These are phyloP conservation scores for Toxostoma redivivum DNA, from an alignment of 2,113 vertebrate genomes.

Conservation along the genomic window DNA sequence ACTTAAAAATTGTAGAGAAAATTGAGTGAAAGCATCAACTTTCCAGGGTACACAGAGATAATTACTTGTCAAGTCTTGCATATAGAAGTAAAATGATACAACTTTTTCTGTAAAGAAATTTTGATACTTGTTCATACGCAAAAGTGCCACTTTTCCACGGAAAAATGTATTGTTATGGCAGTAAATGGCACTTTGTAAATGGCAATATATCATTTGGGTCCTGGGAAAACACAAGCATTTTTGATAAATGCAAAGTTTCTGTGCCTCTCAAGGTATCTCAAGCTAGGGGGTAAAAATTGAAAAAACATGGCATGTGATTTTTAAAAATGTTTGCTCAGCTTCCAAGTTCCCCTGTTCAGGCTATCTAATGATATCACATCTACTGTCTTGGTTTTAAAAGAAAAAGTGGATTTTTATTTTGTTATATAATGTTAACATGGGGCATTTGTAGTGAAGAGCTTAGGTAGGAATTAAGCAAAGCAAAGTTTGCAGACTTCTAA, in stretches of 20 bases:
- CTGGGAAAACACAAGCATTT: background rate
- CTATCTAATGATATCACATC: background rate
- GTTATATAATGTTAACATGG: background rate
- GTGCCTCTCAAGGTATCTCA: background rate
- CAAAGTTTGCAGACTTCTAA: background rate
- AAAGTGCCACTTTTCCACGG: background rate
- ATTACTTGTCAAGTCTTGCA: background rate
- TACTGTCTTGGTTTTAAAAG: background rate
- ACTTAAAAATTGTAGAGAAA: background rate
- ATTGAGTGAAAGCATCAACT: background rate
- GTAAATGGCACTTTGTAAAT: background rate
- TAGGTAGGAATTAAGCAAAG: background rate
- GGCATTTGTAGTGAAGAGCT: background rate
- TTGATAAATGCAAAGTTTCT: background rate
- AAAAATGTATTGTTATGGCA: background rate
- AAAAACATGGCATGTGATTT: background rate
- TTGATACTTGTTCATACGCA: background rate
- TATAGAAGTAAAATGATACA: background rate
- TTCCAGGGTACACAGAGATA: background rate
- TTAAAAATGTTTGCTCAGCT: background rate
- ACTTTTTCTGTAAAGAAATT: background rate
- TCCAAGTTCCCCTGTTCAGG: background rate
- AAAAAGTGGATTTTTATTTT: background rate
- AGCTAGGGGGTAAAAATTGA: accelerated
- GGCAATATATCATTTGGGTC: background rate